Percentiles rank a stretch among this genome's conserved stretches.
Conservation (phyloP, 2,888 invertebrate species). For the Drepanosiphum platanoidis region DNA sequence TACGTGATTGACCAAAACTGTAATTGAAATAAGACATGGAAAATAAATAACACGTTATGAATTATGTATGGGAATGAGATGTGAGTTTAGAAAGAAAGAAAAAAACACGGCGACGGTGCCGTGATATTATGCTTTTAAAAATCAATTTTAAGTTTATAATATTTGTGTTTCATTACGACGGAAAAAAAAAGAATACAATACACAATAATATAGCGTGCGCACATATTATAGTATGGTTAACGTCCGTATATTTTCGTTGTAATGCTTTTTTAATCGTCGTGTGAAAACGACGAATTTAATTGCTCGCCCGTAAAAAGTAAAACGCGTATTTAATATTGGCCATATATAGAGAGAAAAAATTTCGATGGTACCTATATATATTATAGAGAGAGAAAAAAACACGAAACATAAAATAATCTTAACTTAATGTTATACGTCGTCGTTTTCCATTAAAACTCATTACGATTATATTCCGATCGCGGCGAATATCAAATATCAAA, state of each 20-base stretch:
- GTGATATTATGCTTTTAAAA: constrained; percentile 1
- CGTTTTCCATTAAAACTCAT: background rate
- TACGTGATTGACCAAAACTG: constrained; percentile 17
- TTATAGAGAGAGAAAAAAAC: too few species aligned
- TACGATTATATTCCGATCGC: background rate
- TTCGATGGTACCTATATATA: too few species aligned
- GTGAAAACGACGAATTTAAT: constrained; percentile 28
- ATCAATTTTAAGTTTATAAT: background rate
- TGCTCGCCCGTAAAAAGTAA: background rate
- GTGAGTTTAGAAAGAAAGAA: too few species aligned
- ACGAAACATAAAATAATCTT: background rate
- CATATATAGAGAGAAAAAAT: background rate
- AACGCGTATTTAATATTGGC: background rate
- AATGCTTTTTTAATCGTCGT: constrained; percentile 8
- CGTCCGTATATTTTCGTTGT: background rate
- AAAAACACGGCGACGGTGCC: background rate
- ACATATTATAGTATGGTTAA: background rate
- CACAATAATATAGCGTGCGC: background rate
- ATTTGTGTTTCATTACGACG: background rate
- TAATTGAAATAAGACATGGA: background rate
- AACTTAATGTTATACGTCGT: background rate
- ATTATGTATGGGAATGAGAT: background rate
- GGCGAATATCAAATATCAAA: too few species aligned
- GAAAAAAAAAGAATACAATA: background rate
- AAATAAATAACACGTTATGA: background rate